A percentile compares a stretch with the other conserved stretches of the same genome.
Conservation (phyloP, 2,888 invertebrate genomes). For the Cotesia congregata region DNA sequence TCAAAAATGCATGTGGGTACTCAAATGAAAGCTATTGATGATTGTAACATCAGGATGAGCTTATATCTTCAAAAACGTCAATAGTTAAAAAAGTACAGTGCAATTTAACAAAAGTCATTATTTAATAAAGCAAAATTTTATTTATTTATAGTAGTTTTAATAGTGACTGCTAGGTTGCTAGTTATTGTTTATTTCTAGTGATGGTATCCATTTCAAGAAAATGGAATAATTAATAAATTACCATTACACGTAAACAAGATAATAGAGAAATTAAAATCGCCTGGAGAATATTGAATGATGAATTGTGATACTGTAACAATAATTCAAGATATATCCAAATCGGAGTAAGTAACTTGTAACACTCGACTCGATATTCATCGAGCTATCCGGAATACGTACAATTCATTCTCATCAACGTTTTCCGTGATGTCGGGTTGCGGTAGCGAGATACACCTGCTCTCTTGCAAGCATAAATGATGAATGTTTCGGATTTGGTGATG, state of each 20-base stretch:
- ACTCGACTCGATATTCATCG: slow-evolving; percentile 27
- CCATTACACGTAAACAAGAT: neutral
- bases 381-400: neutral
- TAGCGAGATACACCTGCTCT: neutral
- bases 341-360: neutral
- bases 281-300: neutral
- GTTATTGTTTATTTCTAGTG: too few species aligned
- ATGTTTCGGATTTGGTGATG: neutral
- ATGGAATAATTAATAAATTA: neutral
- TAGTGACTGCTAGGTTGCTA: too few species aligned
- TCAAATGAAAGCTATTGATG: too few species aligned
- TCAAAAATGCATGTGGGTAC: too few species aligned
- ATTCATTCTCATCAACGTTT: slow-evolving; percentile 14
- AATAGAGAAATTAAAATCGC: neutral
- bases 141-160: too few species aligned
- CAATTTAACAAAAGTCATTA: too few species aligned
- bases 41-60: too few species aligned
- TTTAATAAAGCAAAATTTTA: too few species aligned
- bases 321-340: slow-evolving; percentile 20
- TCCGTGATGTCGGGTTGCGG: slow-evolving; percentile 8
- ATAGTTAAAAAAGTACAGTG: too few species aligned
- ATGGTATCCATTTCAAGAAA: too few species aligned
- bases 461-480: neutral
- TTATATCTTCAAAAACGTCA: too few species aligned
- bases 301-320: slow-evolving; percentile 2